Evolutionary conservation across 2,888 invertebrate species (phyloP).

Genomic region (Meta bourneti): DNA sequence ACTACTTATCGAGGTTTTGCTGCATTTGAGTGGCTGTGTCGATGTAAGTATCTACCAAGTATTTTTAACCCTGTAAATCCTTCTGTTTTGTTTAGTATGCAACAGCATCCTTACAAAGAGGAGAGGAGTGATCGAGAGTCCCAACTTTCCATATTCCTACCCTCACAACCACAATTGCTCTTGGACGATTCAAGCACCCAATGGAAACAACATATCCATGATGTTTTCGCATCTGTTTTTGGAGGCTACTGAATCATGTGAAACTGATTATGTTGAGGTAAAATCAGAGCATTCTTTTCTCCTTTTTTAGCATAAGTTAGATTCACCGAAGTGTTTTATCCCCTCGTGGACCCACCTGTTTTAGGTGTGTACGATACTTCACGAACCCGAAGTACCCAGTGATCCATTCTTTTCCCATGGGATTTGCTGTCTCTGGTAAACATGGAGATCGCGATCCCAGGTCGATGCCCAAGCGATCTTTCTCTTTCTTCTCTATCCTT

Average conservation of each 20-base stretch:
- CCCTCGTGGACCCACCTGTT: too few relatives aligned
- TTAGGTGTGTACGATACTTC: too few relatives aligned
- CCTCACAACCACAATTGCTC: slow-evolving; percentile 86
- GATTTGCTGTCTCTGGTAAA: too few relatives aligned
- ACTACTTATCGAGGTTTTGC: too few relatives aligned
- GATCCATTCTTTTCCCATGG: too few relatives aligned
- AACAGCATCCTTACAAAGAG: slow-evolving; percentile 82
- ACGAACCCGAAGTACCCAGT: too few relatives aligned
- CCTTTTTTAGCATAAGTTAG: neutral
- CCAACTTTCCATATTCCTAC: slow-evolving; percentile 88
- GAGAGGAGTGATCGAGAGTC: slow-evolving; percentile 86
- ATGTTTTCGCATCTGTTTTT: slow-evolving; percentile 90
- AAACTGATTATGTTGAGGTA: slow-evolving; percentile 85
- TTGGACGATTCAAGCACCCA: slow-evolving; percentile 85
- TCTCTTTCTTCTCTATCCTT: too few relatives aligned
- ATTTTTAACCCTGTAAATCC: too few relatives aligned
- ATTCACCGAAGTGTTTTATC: neutral
- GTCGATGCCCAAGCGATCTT: too few relatives aligned
- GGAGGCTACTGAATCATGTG: slow-evolving; percentile 83
- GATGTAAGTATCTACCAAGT: too few relatives aligned
- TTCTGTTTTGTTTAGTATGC: slow-evolving; percentile 83
- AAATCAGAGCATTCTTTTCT: slow-evolving; percentile 12
- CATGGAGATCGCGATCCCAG: too few relatives aligned
- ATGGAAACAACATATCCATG: slow-evolving; percentile 89
- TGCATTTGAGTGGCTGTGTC: too few relatives aligned